Percentiles rank a stretch among this genome's conserved stretches.
Conservation (phyloP, 2,113 vertebrate genomes). For the Naja naja region DNA sequence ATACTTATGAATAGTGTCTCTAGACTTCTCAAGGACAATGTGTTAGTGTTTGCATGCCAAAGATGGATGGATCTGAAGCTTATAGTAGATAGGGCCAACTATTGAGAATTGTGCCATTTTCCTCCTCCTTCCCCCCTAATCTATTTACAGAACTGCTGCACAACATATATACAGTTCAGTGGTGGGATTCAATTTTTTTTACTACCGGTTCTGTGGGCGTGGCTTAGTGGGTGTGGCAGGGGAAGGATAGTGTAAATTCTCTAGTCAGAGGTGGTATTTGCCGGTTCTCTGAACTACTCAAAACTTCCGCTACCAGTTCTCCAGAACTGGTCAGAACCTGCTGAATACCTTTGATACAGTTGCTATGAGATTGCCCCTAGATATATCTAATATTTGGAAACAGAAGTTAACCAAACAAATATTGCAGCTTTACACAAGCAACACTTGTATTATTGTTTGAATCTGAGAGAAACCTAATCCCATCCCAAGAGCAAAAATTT, state of each 20-base stretch:
- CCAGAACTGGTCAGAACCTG: no score
- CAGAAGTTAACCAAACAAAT: constrained; percentile 15
- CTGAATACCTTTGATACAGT: no score
- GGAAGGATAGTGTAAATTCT: no score
- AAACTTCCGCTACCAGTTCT: no score
- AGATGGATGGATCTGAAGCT: background rate
- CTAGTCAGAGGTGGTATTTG: no score
- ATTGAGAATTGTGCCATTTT: background rate
- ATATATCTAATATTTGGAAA: background rate
- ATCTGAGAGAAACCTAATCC: constrained; percentile 13
- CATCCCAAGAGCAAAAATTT: constrained; percentile 26
- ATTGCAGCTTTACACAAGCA: background rate
- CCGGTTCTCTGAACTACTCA: no score
- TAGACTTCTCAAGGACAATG: background rate
- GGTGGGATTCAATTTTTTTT: no score
- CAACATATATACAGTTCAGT: background rate
- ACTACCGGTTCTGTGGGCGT: no score
- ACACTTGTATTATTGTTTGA: constrained; percentile 8
- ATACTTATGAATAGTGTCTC: background rate
- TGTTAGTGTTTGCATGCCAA: background rate
- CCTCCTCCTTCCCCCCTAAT: background rate
- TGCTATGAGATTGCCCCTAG: background rate
- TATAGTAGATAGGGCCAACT: background rate
- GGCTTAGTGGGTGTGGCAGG: no score
- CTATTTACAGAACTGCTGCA: background rate